Percentiles rank a stretch among this genome's conserved stretches.
These are phyloP conservation scores for Eidolon dupreanum DNA, from an alignment of 2,797 vertebrate species.

Conservation along the genomic window DNA sequence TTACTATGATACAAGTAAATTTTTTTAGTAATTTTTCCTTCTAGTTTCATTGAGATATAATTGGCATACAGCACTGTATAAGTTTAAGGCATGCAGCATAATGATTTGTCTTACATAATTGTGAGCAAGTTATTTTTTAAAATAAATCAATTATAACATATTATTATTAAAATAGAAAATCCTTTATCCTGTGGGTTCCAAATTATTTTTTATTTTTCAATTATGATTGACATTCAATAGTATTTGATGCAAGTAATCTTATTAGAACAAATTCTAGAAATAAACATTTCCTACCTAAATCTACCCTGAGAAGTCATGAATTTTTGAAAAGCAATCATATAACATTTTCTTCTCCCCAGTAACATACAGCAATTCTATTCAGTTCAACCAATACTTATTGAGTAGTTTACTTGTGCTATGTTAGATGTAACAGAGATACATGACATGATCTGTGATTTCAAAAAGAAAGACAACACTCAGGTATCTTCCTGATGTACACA, in stretches of 20 bases:
- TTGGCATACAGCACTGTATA: too few relatives aligned
- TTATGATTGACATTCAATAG: too few relatives aligned
- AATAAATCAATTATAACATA: too few relatives aligned
- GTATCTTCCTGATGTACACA: not conserved
- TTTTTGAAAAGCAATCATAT: not conserved
- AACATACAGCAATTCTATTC: not conserved
- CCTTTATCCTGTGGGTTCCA: too few relatives aligned
- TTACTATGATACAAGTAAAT: not conserved
- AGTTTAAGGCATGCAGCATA: too few relatives aligned
- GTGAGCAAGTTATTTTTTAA: too few relatives aligned
- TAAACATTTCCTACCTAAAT: conserved; percentile 8
- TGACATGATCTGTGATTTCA: not conserved
- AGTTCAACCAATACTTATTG: not conserved
- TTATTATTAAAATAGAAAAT: too few relatives aligned
- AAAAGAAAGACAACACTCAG: not conserved
- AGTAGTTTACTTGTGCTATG: not conserved
- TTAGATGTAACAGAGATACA: not conserved
- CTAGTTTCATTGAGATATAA: too few relatives aligned
- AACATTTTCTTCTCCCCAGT: not conserved
- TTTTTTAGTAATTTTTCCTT: too few relatives aligned
- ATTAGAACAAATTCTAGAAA: conserved; percentile 48
- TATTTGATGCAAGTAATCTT: not conserved
- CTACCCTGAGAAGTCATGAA: not conserved
- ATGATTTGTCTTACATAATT: too few relatives aligned
- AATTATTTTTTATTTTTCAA: too few relatives aligned